Base-by-base conservation (phyloP, 2,888 invertebrate species). In the Dryomyza anilis region DNA sequence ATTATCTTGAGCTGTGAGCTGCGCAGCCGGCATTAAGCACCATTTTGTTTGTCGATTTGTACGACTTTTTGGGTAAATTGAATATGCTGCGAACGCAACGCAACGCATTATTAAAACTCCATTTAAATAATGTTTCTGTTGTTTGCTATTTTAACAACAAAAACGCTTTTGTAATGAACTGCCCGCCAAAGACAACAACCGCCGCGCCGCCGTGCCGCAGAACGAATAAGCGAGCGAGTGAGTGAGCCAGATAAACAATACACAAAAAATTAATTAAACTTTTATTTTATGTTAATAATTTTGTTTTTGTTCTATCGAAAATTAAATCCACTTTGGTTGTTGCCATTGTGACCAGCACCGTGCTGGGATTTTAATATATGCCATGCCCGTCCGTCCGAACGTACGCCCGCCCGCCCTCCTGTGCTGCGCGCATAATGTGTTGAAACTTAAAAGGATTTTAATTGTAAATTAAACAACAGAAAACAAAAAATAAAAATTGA, bases 251-350 rank as follows among this genome's bases (percentile, higher is more conserved):
- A 27, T 12, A 12, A 33, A 55, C 16, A 59, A 59, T 59, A 30
- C 46, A 48, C 16, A 59, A 12, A 56, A 12, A 21, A 48, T 48
- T 59, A 59, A 59, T 59, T 59, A 29, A 59, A 59, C 59, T 59
- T 46, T 59, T 33, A 48, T 48, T 33, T 48, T 8, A 46, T 59
- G 46, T 29, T 30, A 59, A 56, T 56, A 56, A 21, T 21, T 25
- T 48, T 21, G 14, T 21, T 14, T 48, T 21, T 48, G 48, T 48
- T 48, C 23, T 21, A 23, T 4, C 23, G 21, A 21, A 21, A 14
- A 21, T 46, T 46, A 46, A 6, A 16, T 33, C 6, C 12, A 8
- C 12, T 33, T 33, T 33, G 33, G 33, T 33, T 33, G 33, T 33
- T 33, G n/a, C n/a, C n/a, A n/a, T n/a, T n/a, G n/a, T n/a, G n/a